These are phyloP conservation scores for Pterobdella sp. DNA, from an alignment of 2,888 invertebrate genomes.

Conservation along the genomic window DNA sequence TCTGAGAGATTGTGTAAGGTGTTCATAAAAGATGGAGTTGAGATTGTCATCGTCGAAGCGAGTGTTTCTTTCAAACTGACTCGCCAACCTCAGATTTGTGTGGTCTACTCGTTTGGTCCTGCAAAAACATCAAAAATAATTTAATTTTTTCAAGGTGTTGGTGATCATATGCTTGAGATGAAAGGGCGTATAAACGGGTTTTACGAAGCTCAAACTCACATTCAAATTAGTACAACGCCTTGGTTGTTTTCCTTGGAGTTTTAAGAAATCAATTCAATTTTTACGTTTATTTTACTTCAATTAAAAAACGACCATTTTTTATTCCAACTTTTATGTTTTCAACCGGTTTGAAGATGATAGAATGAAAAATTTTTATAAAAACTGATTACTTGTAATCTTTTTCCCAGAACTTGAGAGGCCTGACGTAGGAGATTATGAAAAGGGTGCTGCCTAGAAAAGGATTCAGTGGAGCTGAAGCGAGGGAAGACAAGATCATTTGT, in stretches of 20 bases:
- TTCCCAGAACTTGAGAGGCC: conserved; percentile 99
- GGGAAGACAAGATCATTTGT: conserved; percentile 83
- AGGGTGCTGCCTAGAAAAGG: conserved; percentile 95
- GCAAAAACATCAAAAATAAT: conserved; percentile 37
- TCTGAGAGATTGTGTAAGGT: conserved; percentile 87
- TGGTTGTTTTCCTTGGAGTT: no score
- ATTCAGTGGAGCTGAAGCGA: conserved; percentile 88
- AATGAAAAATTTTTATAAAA: no score
- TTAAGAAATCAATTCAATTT: no score
- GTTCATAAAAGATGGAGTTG: conserved; percentile 98
- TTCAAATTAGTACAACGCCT: no score
- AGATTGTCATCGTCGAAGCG: conserved; percentile 90
- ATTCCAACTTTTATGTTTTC: no score
- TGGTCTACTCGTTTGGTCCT: conserved; percentile 87
- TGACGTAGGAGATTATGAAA: conserved; percentile 94
- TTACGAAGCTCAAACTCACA: no score
- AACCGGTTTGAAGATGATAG: no score
- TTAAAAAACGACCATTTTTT: no score
- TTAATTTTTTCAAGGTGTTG: background rate
- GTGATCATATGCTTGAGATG: background rate
- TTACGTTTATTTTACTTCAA: no score
- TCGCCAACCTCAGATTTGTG: conserved; percentile 86
- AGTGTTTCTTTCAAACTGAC: conserved; percentile 85
- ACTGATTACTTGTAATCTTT: conserved; percentile 91
- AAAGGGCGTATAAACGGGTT: no score